Conservation (phyloP, 2,797 vertebrate species). For the Myripristis jacobus region DNA sequence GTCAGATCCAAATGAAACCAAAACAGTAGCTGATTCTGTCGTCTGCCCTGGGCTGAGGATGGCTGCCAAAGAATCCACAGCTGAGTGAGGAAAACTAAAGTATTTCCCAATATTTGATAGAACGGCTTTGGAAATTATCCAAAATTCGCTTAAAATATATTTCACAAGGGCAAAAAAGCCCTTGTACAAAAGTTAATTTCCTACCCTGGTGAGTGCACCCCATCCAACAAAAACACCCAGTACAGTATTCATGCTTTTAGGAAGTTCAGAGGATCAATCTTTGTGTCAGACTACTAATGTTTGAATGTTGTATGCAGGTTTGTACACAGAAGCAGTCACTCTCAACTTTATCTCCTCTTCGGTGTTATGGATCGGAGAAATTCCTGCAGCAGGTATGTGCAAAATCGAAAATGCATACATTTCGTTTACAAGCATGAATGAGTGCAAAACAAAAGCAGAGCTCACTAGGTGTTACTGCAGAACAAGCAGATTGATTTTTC, state of each 20-base stretch:
- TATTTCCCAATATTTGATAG: too few species aligned
- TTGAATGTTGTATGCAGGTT: neutral
- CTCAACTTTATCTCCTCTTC: neutral
- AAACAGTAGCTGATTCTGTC: too few species aligned
- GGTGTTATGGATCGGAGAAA: conserved; percentile 12
- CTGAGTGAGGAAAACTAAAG: too few species aligned
- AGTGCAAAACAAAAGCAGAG: conserved; percentile 45
- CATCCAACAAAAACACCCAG: neutral
- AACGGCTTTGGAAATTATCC: too few species aligned
- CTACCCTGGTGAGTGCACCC: neutral
- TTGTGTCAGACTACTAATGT: neutral
- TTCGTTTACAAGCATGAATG: conserved; percentile 22
- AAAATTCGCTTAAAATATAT: too few species aligned
- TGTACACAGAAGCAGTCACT: neutral
- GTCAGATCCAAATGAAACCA: too few species aligned
- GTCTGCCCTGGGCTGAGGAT: too few species aligned
- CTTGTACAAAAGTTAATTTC: too few species aligned
- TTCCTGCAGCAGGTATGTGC: neutral
- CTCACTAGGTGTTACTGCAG: conserved; percentile 31
- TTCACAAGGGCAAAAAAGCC: too few species aligned
- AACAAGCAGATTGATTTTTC: conserved; percentile 56
- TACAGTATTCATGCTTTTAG: neutral
- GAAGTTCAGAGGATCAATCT: conserved; percentile 7
- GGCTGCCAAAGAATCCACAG: too few species aligned
- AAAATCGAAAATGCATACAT: conserved; percentile 17